Evolutionary conservation across 2,888 invertebrate species (phyloP).

Genomic region (Plebejus argus): DNA sequence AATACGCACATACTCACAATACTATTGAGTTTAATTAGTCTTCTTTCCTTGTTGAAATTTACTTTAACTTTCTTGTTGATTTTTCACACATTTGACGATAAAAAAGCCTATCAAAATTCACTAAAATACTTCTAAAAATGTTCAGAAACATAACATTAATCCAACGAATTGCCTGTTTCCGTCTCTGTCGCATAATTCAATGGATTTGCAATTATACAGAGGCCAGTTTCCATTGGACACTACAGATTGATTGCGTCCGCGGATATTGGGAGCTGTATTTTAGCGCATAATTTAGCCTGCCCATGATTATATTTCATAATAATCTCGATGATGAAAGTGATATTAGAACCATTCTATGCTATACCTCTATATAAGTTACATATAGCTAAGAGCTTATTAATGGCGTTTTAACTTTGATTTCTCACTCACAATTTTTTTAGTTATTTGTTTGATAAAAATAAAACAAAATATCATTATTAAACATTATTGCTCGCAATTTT

Average conservation of each 20-base stretch:
- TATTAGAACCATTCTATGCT: background rate
- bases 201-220: background rate
- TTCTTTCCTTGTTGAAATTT: no score
- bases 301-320: background rate
- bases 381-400: background rate
- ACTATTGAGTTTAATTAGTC: no score
- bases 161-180: background rate
- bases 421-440: no score
- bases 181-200: background rate
- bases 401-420: no score
- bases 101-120: background rate
- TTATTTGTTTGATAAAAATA: no score
- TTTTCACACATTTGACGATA: no score
- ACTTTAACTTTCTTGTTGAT: no score
- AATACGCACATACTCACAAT: no score
- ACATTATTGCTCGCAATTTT: no score
- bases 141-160: background rate
- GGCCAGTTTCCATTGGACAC: conserved; percentile 1
- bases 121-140: background rate
- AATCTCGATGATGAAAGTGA: background rate
- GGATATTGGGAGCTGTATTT: background rate
- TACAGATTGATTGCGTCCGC: conserved; percentile 3
- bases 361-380: no score
- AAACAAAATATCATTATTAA: no score
- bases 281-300: background rate